phyloP scores from a whole-genome alignment of 1,140 invertebrate genomes.

The Drosophila chauvacae region DNA sequence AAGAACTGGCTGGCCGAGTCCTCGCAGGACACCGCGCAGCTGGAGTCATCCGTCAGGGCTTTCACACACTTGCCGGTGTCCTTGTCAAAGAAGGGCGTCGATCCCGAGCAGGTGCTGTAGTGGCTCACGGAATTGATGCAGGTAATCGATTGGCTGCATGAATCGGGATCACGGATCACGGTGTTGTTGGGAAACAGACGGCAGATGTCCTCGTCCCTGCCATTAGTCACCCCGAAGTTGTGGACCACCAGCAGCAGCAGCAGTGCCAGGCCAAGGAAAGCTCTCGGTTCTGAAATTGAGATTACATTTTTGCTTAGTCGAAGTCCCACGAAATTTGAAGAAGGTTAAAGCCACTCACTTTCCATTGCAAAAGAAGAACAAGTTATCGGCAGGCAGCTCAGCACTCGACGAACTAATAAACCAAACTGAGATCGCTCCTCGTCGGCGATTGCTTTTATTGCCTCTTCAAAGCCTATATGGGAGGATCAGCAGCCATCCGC shows the following conservation, averaged over 20 bases:
- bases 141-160: constrained; percentile 64
- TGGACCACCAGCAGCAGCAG: constrained; percentile 18
- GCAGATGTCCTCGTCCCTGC: constrained; percentile 55
- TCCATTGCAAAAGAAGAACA: constrained; percentile 14
- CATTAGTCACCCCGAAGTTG: not conserved
- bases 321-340: not conserved
- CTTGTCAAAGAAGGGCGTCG: constrained; percentile 67
- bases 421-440: constrained; percentile 1
- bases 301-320: not conserved
- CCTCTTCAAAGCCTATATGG: constrained; percentile 6
- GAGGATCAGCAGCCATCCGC: constrained; percentile 33
- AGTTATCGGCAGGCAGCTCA: constrained; percentile 19
- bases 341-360: constrained; percentile 9
- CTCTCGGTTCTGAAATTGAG: not conserved
- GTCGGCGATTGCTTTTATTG: constrained; percentile 33
- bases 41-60: constrained; percentile 10
- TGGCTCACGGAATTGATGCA: constrained; percentile 46
- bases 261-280: constrained; percentile 2
- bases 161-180: constrained; percentile 62
- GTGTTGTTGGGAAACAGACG: constrained; percentile 57
- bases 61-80: constrained; percentile 54
- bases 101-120: constrained; percentile 45
- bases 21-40: constrained; percentile 52
- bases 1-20: constrained; percentile 31
- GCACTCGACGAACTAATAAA: constrained; percentile 15